Percentiles rank a stretch among this genome's conserved stretches.
Conservation (phyloP, 2,113 vertebrate species). For the Galemys pyrenaicus region DNA sequence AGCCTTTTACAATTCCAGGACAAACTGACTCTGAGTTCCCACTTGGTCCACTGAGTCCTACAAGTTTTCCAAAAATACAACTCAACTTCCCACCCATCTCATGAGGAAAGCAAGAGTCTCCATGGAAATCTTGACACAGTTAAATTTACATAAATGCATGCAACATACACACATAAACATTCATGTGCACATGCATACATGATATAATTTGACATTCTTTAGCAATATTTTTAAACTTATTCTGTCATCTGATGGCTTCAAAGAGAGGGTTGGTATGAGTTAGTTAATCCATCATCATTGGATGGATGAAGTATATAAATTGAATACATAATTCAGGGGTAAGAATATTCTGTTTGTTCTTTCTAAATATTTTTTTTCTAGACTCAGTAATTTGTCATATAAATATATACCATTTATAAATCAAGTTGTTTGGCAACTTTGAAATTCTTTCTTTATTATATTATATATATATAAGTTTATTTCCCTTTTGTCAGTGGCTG, state of each 20-base stretch:
- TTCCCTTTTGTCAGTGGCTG: not conserved
- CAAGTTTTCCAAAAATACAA: not conserved
- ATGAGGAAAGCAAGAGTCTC: not conserved
- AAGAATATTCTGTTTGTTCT: not conserved
- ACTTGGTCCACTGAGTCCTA: not conserved
- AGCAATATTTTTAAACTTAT: not conserved
- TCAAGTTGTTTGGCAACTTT: not conserved
- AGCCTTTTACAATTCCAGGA: not conserved
- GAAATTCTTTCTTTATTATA: not conserved
- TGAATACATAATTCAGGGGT: not conserved
- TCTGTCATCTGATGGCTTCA: not conserved
- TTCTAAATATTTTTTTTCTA: not conserved
- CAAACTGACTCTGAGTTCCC: not conserved
- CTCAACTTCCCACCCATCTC: not conserved
- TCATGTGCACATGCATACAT: not conserved
- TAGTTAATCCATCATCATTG: not conserved
- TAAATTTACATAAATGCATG: not conserved
- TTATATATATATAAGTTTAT: not conserved
- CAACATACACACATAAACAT: not conserved
- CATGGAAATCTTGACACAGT: not conserved
- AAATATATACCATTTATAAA: not conserved
- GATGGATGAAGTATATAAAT: not conserved
- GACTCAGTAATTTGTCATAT: not conserved
- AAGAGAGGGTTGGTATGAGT: not conserved
- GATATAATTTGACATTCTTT: not conserved